Evolutionary conservation across 2,888 invertebrate species (phyloP), one percentile per base, ranked within the genome.

Genomic region (Dastarcus helophoroides): DNA sequence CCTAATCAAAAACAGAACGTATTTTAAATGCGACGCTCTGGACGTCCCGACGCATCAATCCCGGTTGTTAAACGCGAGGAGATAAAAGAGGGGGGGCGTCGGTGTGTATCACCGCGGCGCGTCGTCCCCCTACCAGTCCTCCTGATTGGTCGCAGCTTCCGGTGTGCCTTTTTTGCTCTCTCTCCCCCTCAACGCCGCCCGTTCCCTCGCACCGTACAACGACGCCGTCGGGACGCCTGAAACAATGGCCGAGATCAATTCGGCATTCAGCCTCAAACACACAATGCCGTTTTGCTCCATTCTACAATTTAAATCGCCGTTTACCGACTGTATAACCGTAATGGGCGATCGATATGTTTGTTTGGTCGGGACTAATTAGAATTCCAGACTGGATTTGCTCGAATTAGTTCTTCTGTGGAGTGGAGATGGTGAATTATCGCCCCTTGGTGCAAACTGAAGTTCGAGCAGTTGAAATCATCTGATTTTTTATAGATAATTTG

Each of bases 191-290:
- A 28, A 15, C 5, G 21, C 30, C 16, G 21, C 14, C 6, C 24
- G 8, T 6, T 9, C 24, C 8, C n/a, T n/a, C n/a, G n/a, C n/a
- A n/a, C n/a, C n/a, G n/a, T n/a, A n/a, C 10, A 23, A 14, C 26
- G 33, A 26, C 33, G 33, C 33, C 33, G 33, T 29, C 33, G 33
- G 29, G 33, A 33, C 33, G 29, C 28, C 28, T 33, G 33, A 33
- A 33, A 33, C 33, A 33, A 33, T 33, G 33, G 33, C 33, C 26
- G 33, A 25, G 33, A 33, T 33, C 33, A 33, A 33, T 33, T 33
- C 29, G 25, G 33, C 26, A 25, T 22, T 28, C 26, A n/a, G n/a
- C n/a, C n/a, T n/a, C n/a, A n/a, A n/a, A 15, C 30, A 33, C 26
- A 33, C 33, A 33, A 33, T 29, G 29, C 29, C 30, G 14, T 15